Percentiles rank a stretch among this genome's conserved stretches.
These are phyloP conservation scores for Machimus rusticus DNA, from an alignment of 2,888 invertebrate species.

Conservation along the genomic window DNA sequence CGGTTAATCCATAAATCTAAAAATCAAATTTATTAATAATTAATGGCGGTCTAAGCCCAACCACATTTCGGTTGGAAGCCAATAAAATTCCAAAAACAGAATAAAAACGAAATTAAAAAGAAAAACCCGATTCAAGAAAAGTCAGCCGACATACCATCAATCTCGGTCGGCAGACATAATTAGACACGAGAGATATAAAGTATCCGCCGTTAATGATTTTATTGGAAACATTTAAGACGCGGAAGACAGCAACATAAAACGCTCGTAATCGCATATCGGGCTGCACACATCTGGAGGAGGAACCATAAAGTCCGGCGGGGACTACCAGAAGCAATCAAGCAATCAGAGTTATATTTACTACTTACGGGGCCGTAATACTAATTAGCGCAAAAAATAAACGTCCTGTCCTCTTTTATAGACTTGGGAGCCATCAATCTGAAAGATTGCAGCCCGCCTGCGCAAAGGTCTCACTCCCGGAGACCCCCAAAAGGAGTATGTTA, in stretches of 20 bases:
- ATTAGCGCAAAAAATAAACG: conserved; percentile 38
- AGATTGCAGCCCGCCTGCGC: neutral
- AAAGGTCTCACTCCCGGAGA: neutral
- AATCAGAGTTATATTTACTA: conserved; percentile 27
- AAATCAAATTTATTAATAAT: neutral
- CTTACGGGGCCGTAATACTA: conserved; percentile 29
- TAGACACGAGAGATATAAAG: conserved; percentile 21
- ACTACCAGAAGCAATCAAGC: conserved; percentile 29
- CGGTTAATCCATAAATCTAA: neutral
- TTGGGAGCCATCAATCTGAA: conserved; percentile 14
- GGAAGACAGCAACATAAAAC: conserved; percentile 34
- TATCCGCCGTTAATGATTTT: conserved; percentile 26
- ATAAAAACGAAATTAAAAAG: neutral
- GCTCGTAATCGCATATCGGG: conserved; percentile 14
- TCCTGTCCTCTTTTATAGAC: conserved; percentile 3
- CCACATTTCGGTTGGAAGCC: neutral
- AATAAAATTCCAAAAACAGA: neutral
- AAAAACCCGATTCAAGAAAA: neutral
- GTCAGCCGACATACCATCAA: neutral
- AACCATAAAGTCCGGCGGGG: neutral
- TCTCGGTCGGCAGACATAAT: neutral
- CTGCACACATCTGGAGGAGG: conserved; percentile 22
- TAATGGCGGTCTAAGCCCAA: neutral
- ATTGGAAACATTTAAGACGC: conserved; percentile 22
- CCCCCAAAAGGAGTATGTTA: neutral